Percentiles rank a stretch among this genome's conserved stretches.
phyloP scores from a whole-genome alignment of 2,113 vertebrate species.

The Lophotis ruficrista region DNA sequence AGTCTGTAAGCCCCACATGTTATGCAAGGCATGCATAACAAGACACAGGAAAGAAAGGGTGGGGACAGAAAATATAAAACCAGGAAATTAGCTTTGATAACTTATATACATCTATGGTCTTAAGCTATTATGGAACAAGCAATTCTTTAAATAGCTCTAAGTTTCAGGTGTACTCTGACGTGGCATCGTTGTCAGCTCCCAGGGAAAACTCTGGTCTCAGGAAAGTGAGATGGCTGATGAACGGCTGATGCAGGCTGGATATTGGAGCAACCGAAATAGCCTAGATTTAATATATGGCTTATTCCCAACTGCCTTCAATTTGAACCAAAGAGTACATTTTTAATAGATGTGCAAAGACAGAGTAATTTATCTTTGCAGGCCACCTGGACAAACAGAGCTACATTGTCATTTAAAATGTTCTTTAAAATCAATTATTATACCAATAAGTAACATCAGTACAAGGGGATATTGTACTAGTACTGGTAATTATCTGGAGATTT shows the following conservation, averaged over 20 bases:
- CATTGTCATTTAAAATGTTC: background rate
- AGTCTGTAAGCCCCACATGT: background rate
- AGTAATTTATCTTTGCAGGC: background rate
- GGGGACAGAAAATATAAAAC: background rate
- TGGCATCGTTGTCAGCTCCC: background rate
- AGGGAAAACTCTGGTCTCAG: background rate
- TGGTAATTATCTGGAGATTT: background rate
- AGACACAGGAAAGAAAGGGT: background rate
- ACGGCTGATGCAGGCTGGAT: background rate
- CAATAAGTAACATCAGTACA: background rate
- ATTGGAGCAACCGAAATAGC: background rate
- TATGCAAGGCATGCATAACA: background rate
- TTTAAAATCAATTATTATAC: background rate
- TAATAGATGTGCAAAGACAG: background rate
- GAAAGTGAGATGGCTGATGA: background rate
- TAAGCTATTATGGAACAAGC: fast-evolving
- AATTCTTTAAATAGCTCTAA: background rate
- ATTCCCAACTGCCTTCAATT: background rate
- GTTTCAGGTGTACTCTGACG: background rate
- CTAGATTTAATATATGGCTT: background rate
- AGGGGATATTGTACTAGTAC: background rate
- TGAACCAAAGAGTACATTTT: background rate
- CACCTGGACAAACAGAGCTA: background rate
- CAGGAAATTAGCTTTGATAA: background rate
- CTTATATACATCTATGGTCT: background rate